Conservation (phyloP, 92 coral and sea anemone genomes). For the Diadumene lineata region DNA sequence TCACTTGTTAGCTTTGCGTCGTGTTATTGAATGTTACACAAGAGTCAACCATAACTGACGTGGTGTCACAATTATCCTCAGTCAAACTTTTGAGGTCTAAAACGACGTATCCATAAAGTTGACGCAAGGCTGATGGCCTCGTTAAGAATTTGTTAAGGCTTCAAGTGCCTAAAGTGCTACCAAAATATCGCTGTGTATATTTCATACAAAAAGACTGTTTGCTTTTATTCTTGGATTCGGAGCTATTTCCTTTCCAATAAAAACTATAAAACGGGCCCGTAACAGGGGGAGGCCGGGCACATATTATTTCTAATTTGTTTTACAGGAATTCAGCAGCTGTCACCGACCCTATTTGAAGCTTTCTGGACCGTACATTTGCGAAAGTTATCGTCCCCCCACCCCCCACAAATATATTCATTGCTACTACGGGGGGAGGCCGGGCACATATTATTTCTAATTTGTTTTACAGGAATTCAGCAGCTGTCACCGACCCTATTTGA, state of each 20-base stretch:
- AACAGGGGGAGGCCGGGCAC: background rate
- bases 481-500: no score
- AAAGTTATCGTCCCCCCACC: no score
- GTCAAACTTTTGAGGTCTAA: background rate
- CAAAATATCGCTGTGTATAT: background rate
- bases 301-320: background rate
- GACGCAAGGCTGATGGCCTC: background rate
- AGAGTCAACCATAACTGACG: conserved; percentile 1
- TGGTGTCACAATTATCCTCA: conserved; percentile 11
- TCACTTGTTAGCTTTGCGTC: conserved; percentile 6
- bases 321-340: background rate
- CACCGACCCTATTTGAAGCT: no score
- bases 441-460: background rate
- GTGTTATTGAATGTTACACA: background rate
- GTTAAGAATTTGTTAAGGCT: background rate
- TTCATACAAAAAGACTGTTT: conserved; percentile 4
- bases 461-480: background rate
- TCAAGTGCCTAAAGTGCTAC: background rate
- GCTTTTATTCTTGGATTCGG: conserved; percentile 18
- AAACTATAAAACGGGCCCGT: background rate
- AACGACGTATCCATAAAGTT: conserved; percentile 2
- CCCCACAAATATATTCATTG: no score
- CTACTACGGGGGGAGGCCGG: background rate
- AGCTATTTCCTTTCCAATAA: conserved; percentile 23
- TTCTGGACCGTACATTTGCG: no score